Conservation (phyloP, 2,888 invertebrate species). For the Stenodera caucasica region DNA sequence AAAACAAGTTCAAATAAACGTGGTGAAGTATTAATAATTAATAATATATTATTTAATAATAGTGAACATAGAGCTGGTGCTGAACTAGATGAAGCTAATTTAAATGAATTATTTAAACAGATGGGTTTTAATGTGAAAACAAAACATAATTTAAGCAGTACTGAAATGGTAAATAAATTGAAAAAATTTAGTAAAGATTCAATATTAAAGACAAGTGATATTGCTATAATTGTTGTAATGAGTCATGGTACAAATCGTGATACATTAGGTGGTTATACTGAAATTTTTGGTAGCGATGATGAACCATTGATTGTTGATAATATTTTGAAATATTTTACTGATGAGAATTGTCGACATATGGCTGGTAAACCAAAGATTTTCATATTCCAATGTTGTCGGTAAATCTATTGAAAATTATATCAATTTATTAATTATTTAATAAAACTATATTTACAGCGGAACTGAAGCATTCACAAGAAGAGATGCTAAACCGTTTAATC, state of each 20-base stretch:
- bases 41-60: conserved; percentile 48
- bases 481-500: conserved; percentile 34
- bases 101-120: conserved; percentile 63
- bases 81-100: conserved; percentile 61
- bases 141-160: conserved; percentile 54
- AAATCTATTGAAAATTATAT: conserved; percentile 29
- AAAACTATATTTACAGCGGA: conserved; percentile 42
- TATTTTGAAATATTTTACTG: conserved; percentile 64
- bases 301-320: conserved; percentile 57
- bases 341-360: conserved; percentile 59
- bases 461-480: conserved; percentile 33
- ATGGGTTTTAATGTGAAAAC: conserved; percentile 60
- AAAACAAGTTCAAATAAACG: conserved; percentile 40
- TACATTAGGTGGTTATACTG: conserved; percentile 57
- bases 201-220: conserved; percentile 59
- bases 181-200: conserved; percentile 52
- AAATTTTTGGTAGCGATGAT: conserved; percentile 64
- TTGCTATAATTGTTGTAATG: conserved; percentile 67
- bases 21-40: conserved; percentile 49
- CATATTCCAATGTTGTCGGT: conserved; percentile 73
- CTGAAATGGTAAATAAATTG: conserved; percentile 54
- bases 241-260: conserved; percentile 64
- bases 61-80: conserved; percentile 59
- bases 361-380: conserved; percentile 70
- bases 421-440: conserved; percentile 8